These are phyloP conservation scores for Whitmania pigra DNA, from an alignment of 1,140 invertebrate species.

Conservation along the genomic window DNA sequence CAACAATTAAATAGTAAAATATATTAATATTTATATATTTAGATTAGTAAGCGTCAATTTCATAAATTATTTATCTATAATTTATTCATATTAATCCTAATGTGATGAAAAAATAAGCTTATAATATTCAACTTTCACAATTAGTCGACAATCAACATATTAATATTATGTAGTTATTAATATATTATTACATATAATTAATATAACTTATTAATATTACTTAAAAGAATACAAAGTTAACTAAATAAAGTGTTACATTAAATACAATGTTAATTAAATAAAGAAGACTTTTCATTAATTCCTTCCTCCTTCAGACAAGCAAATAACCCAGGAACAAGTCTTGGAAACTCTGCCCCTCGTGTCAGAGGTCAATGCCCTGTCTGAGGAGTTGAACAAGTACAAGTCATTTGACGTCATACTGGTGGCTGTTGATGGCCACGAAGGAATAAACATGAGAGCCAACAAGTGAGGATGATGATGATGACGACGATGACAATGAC, in stretches of 20 bases:
- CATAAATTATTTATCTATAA: neutral
- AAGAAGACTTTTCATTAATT: neutral
- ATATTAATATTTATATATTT: too few species aligned
- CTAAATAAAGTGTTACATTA: too few species aligned
- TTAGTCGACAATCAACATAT: too few species aligned
- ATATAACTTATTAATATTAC: neutral
- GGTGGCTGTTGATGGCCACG: constrained; percentile 37
- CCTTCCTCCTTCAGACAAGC: constrained; percentile 34
- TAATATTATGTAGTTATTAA: too few species aligned
- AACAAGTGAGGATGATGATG: constrained; percentile 28
- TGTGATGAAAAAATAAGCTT: too few species aligned
- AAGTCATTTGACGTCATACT: constrained; percentile 43
- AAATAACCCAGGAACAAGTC: constrained; percentile 41
- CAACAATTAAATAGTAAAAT: too few species aligned
- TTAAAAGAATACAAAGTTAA: too few species aligned
- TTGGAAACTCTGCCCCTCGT: constrained; percentile 43
- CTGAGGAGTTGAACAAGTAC: constrained; percentile 43
- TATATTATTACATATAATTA: too few species aligned
- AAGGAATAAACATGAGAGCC: constrained; percentile 26
- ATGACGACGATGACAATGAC: neutral
- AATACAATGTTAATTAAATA: too few species aligned
- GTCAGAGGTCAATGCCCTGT: constrained; percentile 43
- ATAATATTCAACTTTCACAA: neutral
- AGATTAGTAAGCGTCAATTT: too few species aligned
- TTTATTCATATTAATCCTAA: too few species aligned